Evolutionary conservation across 2,113 vertebrate species (phyloP), one percentile per base, ranked within the genome.

Genomic region (Halichoerus grypus): DNA sequence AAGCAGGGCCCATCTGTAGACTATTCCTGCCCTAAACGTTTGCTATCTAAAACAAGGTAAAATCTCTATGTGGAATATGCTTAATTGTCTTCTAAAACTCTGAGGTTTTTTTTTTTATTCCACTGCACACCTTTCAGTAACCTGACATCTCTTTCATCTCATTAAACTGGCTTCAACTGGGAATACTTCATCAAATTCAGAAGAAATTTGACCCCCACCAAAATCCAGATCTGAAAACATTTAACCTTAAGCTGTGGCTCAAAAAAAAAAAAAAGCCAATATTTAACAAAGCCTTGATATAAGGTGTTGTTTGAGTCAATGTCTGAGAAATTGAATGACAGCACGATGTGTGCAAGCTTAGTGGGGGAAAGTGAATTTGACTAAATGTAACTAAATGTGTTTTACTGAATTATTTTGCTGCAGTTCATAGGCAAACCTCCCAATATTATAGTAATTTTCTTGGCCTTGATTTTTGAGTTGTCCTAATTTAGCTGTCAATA

Each of bases 171-270:
- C 69, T 95, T 91, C 93, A 71, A 77, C 33, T 69, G 90, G 31
- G 57, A 94, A 69, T 46, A 90, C 67, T 51, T 96, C 65, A 93
- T 92, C 53, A 86, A 71, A 96, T 82, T 94, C 42, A 91, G 88
- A 96, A 88, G 76, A 95, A 93, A 94, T 91, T 24, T 94, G 77
- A 82, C 33, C 39, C 36, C 8, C 21, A 85, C 81, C 77, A 63
- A 95, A 95, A 96, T 53, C 88, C n/a, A 95, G 49, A 87, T 80
- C 69, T 88, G 85, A 92, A 97, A 84, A 91, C 93, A 88, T 33
- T 96, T 72, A 65, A 87, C 76, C 51, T 69, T 81, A 72, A 89
- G 11, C 53, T 72, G 11, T 71, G 18, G 21, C 63, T 96, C 77
- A 42, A 42, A 42, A 42, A 42, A 46, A 69, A 24, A 80, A 84